phyloP scores from a whole-genome alignment of 2,888 invertebrate species.

The Heliconius hortense region DNA sequence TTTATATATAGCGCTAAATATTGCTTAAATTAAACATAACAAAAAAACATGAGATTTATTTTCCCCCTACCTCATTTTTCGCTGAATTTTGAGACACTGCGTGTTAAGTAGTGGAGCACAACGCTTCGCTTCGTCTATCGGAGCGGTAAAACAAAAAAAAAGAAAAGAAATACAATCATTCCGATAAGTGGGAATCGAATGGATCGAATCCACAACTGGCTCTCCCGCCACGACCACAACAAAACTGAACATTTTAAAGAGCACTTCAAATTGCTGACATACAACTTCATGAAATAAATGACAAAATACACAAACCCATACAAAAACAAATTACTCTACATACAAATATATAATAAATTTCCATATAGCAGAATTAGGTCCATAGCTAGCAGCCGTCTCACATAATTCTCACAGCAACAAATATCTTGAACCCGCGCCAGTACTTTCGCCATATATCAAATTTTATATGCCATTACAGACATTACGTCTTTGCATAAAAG shows the following conservation, averaged over 20 bases:
- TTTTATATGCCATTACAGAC: constrained; percentile 48
- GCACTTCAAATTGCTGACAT: background rate
- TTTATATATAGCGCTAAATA: too few relatives aligned
- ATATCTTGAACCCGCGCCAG: constrained; percentile 48
- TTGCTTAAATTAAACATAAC: too few relatives aligned
- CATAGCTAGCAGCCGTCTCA: constrained; percentile 38
- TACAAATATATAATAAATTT: constrained; percentile 34
- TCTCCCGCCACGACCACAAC: too few relatives aligned
- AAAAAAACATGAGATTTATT: too few relatives aligned
- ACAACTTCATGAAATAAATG: background rate
- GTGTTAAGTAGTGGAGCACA: too few relatives aligned
- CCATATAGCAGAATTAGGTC: constrained; percentile 36
- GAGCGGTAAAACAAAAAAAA: too few relatives aligned
- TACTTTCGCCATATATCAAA: constrained; percentile 47
- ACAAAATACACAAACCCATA: background rate
- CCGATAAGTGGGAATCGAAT: too few relatives aligned
- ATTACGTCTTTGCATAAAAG: constrained; percentile 46
- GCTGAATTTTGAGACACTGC: too few relatives aligned
- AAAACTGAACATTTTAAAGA: background rate
- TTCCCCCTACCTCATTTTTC: too few relatives aligned
- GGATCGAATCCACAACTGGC: too few relatives aligned
- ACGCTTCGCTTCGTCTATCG: too few relatives aligned
- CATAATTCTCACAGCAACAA: constrained; percentile 44
- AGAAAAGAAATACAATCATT: too few relatives aligned
- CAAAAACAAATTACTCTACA: background rate